Conservation (phyloP, 2,797 vertebrate genomes). For the Craterocephalus amniculus region DNA sequence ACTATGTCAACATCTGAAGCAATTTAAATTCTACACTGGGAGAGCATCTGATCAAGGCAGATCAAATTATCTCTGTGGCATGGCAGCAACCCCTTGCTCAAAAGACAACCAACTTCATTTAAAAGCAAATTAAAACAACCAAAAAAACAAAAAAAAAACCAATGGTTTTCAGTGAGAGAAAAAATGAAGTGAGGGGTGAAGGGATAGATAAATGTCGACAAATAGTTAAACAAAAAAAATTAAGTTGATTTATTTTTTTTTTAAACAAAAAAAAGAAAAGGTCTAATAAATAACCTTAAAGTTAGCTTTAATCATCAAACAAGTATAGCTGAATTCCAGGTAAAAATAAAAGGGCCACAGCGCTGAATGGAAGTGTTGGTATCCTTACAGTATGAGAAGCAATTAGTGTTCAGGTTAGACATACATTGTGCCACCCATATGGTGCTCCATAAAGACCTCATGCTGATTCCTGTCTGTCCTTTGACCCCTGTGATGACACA, state of each 20-base stretch:
- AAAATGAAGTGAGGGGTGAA: no score
- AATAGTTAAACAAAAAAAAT: no score
- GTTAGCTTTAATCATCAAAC: no score
- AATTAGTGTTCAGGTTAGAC: background rate
- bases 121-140: background rate
- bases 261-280: no score
- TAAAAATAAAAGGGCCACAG: no score
- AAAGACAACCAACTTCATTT: background rate
- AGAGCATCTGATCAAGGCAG: background rate
- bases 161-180: no score
- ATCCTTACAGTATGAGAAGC: background rate
- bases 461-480: background rate
- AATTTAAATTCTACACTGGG: no score
- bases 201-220: no score
- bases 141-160: background rate
- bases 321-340: background rate
- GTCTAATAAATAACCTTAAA: no score
- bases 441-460: background rate
- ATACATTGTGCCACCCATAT: background rate
- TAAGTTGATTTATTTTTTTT: no score
- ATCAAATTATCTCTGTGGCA: background rate
- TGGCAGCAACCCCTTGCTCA: background rate
- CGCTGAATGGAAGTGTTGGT: background rate
- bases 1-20: background rate
- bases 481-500: background rate